phyloP scores from a whole-genome alignment of 2,888 invertebrate genomes.

The Agrochola litura region DNA sequence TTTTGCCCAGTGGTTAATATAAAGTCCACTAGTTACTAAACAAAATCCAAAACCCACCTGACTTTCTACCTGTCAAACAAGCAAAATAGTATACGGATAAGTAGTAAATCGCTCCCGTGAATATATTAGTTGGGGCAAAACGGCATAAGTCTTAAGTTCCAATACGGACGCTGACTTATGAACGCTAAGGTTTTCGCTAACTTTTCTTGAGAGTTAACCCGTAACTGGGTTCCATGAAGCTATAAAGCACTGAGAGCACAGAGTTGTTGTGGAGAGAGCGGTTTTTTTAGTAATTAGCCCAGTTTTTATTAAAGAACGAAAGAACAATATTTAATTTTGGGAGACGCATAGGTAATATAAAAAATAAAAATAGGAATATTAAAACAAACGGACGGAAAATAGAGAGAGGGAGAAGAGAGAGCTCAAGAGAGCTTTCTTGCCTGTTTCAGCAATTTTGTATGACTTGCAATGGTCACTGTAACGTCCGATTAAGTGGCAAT shows the following conservation, averaged over 20 bases:
- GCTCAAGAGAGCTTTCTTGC: too few species aligned
- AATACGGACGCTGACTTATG: constrained; percentile 74
- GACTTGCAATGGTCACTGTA: not conserved
- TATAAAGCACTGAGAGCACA: constrained; percentile 12
- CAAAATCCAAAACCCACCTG: not conserved
- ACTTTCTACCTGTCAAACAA: constrained; percentile 32
- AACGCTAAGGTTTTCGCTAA: constrained; percentile 73
- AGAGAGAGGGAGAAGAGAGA: too few species aligned
- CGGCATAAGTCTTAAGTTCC: constrained; percentile 64
- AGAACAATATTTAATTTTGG: not conserved
- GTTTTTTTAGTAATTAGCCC: not conserved
- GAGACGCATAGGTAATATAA: not conserved
- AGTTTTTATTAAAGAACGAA: not conserved
- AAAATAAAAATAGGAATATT: not conserved
- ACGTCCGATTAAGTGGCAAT: not conserved
- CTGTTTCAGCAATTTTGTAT: too few species aligned
- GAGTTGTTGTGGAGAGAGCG: not conserved
- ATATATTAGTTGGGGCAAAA: constrained; percentile 60
- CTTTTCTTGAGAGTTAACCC: constrained; percentile 74
- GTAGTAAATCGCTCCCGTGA: constrained; percentile 53
- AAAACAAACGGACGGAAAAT: too few species aligned
- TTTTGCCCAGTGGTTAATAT: not conserved
- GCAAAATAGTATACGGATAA: constrained; percentile 33
- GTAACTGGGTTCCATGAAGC: constrained; percentile 62
- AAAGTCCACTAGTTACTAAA: not conserved